Conservation (phyloP, 1,140 invertebrate genomes). For the Propsilocerus akamusi region DNA sequence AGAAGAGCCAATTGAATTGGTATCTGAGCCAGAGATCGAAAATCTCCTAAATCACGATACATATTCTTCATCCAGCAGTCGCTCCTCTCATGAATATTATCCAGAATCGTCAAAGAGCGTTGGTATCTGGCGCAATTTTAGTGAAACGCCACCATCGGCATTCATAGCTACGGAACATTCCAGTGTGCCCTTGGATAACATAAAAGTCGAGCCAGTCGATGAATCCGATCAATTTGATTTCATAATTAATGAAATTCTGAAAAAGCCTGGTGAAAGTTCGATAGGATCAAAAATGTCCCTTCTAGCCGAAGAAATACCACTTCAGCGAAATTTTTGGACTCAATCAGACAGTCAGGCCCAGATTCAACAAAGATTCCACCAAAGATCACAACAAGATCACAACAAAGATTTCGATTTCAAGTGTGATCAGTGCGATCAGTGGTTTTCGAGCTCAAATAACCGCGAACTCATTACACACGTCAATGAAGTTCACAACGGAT, state of each 20-base stretch:
- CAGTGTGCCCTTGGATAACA: background rate
- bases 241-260: background rate
- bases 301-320: background rate
- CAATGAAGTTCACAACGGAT: background rate
- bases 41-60: background rate
- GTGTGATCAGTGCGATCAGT: background rate
- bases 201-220: background rate
- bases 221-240: conserved; percentile 1
- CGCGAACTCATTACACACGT: background rate
- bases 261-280: too few relatives aligned
- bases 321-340: background rate
- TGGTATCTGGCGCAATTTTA: background rate
- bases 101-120: background rate
- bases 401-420: background rate
- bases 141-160: background rate
- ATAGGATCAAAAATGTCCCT: too few relatives aligned
- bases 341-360: background rate
- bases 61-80: background rate
- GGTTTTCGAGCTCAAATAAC: background rate
- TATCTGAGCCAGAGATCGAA: background rate
- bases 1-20: conserved; percentile 1
- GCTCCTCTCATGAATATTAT: background rate
- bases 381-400: background rate
- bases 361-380: background rate
- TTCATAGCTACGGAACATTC: background rate